phyloP scores from a whole-genome alignment of 2,113 vertebrate species.

The Prolemur simus region DNA sequence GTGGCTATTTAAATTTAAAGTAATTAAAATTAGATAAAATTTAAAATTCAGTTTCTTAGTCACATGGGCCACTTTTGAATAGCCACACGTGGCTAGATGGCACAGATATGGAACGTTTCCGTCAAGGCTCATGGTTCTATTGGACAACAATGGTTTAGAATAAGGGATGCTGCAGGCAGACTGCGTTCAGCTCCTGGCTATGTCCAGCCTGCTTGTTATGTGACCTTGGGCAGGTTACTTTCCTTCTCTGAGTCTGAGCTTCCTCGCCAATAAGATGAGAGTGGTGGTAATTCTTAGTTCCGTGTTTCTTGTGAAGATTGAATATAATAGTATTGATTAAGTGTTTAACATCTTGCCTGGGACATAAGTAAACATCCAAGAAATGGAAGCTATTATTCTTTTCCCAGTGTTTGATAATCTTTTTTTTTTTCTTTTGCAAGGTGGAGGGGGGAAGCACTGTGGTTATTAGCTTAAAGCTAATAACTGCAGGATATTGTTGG shows the following conservation, averaged over 20 bases:
- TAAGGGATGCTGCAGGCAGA: not conserved
- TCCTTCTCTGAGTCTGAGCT: not conserved
- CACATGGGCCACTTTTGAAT: not conserved
- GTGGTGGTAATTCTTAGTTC: not conserved
- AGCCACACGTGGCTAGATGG: not conserved
- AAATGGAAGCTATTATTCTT: not conserved
- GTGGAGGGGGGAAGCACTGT: not conserved
- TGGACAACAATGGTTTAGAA: not conserved
- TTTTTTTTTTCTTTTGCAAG: not conserved
- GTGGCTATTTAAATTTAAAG: not conserved
- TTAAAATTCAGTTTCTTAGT: not conserved
- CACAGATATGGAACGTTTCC: not conserved
- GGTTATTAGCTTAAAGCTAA: constrained; percentile 28
- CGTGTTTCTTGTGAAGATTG: not conserved
- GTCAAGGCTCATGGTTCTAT: fast-evolving
- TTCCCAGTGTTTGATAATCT: not conserved
- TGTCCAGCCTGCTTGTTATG: not conserved
- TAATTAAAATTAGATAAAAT: not conserved
- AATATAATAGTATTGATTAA: not conserved
- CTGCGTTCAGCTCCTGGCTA: not conserved
- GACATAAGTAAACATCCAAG: not conserved
- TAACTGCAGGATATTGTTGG: constrained; percentile 12
- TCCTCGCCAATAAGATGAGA: not conserved
- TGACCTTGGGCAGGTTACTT: not conserved
- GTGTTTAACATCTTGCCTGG: not conserved